Conservation (phyloP, 2,113 vertebrate genomes). For the Eretmodus cyanostictus region DNA sequence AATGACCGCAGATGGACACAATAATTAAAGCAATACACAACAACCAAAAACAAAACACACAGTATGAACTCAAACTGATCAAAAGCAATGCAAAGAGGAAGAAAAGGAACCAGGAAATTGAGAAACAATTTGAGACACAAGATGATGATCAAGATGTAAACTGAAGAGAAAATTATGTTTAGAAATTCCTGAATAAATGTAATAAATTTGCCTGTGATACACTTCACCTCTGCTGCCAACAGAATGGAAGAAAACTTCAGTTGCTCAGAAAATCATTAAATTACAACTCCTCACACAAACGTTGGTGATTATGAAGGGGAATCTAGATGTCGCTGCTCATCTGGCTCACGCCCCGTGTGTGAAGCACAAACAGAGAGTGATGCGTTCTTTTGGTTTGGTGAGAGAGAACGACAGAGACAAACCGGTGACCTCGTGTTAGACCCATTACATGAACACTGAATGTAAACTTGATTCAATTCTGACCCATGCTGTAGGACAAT, state of each 20-base stretch:
- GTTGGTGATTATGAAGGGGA: background rate
- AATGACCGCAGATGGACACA: background rate
- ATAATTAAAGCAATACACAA: background rate
- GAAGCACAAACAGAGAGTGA: background rate
- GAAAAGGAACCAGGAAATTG: background rate
- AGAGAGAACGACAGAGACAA: background rate
- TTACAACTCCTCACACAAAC: background rate
- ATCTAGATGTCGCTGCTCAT: background rate
- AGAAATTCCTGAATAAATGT: background rate
- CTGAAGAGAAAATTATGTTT: background rate
- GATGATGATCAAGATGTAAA: background rate
- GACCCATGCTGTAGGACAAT: rapidly evolving
- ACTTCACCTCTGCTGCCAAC: background rate
- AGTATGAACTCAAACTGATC: background rate
- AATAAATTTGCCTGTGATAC: rapidly evolving
- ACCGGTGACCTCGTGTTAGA: background rate
- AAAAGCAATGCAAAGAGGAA: background rate
- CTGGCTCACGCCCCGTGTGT: background rate
- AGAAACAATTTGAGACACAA: background rate
- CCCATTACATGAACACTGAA: rapidly evolving
- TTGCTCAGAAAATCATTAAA: background rate
- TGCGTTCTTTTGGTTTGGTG: background rate
- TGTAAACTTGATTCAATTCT: background rate
- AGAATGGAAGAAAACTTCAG: background rate
- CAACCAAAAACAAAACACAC: background rate